A percentile compares a stretch with the other conserved stretches of the same genome.
phyloP scores from a whole-genome alignment of 2,888 invertebrate genomes.

The Drosophila mayaguana region DNA sequence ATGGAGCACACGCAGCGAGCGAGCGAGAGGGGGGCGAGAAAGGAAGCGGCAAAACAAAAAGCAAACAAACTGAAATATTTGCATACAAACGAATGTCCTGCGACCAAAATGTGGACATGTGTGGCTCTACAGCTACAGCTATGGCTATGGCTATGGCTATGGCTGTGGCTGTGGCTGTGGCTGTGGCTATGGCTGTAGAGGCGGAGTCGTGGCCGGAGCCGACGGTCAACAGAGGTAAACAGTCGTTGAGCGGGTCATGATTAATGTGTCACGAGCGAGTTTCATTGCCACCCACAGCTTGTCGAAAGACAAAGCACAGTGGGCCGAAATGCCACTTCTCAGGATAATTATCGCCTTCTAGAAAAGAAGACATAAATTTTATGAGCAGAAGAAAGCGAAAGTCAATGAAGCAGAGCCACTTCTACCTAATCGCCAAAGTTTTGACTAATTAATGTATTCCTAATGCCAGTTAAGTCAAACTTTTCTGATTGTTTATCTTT shows the following conservation, averaged over 20 bases:
- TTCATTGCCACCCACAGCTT: constrained; percentile 39
- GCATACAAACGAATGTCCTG: constrained; percentile 74
- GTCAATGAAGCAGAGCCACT: not conserved
- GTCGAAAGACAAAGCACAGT: constrained; percentile 57
- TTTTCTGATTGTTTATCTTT: not conserved
- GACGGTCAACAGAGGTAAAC: constrained; percentile 65
- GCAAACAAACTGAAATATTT: constrained; percentile 68
- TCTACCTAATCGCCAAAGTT: not conserved
- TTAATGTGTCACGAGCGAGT: constrained; percentile 74
- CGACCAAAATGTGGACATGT: constrained; percentile 33
- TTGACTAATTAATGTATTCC: not conserved
- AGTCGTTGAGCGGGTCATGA: constrained; percentile 80
- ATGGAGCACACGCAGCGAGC: constrained; percentile 54
- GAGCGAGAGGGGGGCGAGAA: constrained; percentile 35
- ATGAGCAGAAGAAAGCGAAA: not conserved
- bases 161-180: not conserved
- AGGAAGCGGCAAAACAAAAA: constrained; percentile 44
- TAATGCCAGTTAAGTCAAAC: not conserved
- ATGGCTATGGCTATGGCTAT: not conserved
- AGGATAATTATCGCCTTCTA: not conserved
- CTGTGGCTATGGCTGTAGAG: not conserved
- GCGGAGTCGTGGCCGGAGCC: constrained; percentile 21
- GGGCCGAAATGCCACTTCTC: constrained; percentile 22
- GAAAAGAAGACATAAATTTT: not conserved
- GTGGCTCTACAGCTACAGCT: not conserved